Evolutionary conservation across 2,113 vertebrate species (phyloP).

Genomic region (Syngnathus typhle): DNA sequence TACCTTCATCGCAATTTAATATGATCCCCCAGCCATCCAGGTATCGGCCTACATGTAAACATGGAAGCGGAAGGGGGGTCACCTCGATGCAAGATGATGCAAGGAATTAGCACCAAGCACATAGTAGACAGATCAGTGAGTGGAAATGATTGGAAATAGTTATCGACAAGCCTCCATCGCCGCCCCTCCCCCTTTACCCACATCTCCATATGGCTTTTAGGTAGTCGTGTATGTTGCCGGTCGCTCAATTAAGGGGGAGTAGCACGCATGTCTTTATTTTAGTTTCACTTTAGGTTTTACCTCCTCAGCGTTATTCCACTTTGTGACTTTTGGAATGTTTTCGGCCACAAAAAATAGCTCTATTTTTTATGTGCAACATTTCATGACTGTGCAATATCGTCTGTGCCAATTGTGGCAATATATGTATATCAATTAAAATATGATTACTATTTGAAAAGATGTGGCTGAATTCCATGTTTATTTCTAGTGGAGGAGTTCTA

Average conservation of each 20-base stretch:
- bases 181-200: not conserved
- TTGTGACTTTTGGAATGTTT: constrained; percentile 72
- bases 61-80: constrained; percentile 69
- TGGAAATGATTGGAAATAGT: constrained; percentile 32
- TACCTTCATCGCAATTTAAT: constrained; percentile 31
- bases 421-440: constrained; percentile 80
- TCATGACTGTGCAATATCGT: constrained; percentile 80
- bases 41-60: constrained; percentile 76
- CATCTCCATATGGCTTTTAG: constrained; percentile 60
- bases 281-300: constrained; percentile 48
- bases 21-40: constrained; percentile 63
- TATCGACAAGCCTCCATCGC: constrained; percentile 25
- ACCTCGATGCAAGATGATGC: constrained; percentile 65
- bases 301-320: constrained; percentile 72
- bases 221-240: constrained; percentile 63
- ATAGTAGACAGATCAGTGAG: constrained; percentile 22
- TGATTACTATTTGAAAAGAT: constrained; percentile 78
- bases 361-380: constrained; percentile 73
- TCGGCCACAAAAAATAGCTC: constrained; percentile 63
- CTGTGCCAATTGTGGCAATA: constrained; percentile 79
- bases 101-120: constrained; percentile 51
- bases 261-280: constrained; percentile 63
- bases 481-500: constrained; percentile 68
- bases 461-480: constrained; percentile 76
- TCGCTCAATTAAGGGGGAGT: constrained; percentile 65